These are phyloP conservation scores for Gallinago nigripennis DNA, from an alignment of 2,797 vertebrate species.

Conservation along the genomic window DNA sequence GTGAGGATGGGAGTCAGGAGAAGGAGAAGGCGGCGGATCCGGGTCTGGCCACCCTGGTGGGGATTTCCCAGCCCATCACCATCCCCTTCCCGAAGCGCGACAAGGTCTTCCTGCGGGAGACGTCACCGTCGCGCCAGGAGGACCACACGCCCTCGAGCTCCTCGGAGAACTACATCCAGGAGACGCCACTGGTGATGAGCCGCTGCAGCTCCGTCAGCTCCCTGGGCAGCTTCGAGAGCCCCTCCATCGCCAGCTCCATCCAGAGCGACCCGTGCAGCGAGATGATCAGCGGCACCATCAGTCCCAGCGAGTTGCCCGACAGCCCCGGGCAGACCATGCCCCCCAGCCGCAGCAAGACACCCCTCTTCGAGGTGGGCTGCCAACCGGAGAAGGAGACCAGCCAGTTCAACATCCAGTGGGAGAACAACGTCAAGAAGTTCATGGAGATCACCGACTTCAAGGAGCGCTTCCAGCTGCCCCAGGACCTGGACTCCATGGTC, in stretches of 20 bases:
- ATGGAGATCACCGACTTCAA: slow-evolving; percentile 96
- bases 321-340: slow-evolving; percentile 99
- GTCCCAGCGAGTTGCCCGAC: slow-evolving; percentile 96
- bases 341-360: slow-evolving; percentile 96
- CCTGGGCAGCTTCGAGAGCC: slow-evolving; percentile 94
- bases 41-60: background rate
- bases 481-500: slow-evolving; percentile 93
- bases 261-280: slow-evolving; percentile 97
- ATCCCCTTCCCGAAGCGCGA: slow-evolving; percentile 84
- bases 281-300: slow-evolving; percentile 95
- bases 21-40: background rate
- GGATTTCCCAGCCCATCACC: slow-evolving; percentile 81
- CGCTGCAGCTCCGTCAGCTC: slow-evolving; percentile 98
- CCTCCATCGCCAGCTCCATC: slow-evolving; percentile 96
- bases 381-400: slow-evolving; percentile 81
- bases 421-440: slow-evolving; percentile 91
- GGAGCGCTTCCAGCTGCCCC: slow-evolving; percentile 91
- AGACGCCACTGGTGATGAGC: slow-evolving; percentile 95
- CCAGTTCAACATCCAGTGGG: slow-evolving; percentile 90
- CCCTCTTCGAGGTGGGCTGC: slow-evolving; percentile 84
- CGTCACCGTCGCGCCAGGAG: slow-evolving; percentile 81
- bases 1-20: slow-evolving; percentile 72
- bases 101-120: slow-evolving; percentile 82
- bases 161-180: slow-evolving; percentile 96
- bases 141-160: slow-evolving; percentile 95